Conservation (phyloP, 2,797 vertebrate genomes). For the Bovichtus diacanthus region DNA sequence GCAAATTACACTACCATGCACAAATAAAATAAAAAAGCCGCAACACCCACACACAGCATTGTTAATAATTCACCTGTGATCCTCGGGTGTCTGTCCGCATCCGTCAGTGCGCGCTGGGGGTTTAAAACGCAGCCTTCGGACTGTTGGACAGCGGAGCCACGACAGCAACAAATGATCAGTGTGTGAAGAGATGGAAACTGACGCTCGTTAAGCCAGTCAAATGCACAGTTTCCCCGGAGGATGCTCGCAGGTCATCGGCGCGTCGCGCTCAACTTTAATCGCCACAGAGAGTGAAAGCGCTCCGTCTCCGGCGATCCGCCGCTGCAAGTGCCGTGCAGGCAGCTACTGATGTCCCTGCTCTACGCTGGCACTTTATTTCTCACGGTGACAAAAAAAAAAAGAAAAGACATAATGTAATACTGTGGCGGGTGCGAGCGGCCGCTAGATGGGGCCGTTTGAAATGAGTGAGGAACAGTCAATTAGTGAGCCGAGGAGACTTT, state of each 20-base stretch:
- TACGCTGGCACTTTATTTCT: slow-evolving; percentile 71
- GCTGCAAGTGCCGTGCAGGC: slow-evolving; percentile 43
- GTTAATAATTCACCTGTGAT: slow-evolving; percentile 73
- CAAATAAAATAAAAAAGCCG: background rate
- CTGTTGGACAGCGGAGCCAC: slow-evolving; percentile 45
- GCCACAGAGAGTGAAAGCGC: slow-evolving; percentile 41
- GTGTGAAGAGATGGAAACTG: slow-evolving; percentile 50
- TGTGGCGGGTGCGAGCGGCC: slow-evolving; percentile 21
- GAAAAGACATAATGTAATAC: slow-evolving; percentile 59
- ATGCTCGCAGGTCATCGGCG: slow-evolving; percentile 58
- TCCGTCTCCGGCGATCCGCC: slow-evolving; percentile 38
- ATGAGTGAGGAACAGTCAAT: slow-evolving; percentile 41
- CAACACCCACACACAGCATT: slow-evolving; percentile 6
- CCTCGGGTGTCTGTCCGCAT: slow-evolving; percentile 45
- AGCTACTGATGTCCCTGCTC: slow-evolving; percentile 57
- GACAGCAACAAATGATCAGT: slow-evolving; percentile 73
- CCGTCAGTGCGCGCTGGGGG: slow-evolving; percentile 53
- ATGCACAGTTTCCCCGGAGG: slow-evolving; percentile 58
- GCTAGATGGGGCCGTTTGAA: slow-evolving; percentile 70
- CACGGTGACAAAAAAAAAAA: slow-evolving; percentile 55
- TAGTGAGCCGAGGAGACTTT: slow-evolving; percentile 22
- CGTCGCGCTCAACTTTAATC: slow-evolving; percentile 68
- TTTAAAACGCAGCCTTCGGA: slow-evolving; percentile 44
- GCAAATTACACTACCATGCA: slow-evolving; percentile 6
- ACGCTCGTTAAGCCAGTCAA: slow-evolving; percentile 59